These are phyloP conservation scores for Mus spretus DNA, from an alignment of 2,797 vertebrate genomes.

Conservation along the genomic window DNA sequence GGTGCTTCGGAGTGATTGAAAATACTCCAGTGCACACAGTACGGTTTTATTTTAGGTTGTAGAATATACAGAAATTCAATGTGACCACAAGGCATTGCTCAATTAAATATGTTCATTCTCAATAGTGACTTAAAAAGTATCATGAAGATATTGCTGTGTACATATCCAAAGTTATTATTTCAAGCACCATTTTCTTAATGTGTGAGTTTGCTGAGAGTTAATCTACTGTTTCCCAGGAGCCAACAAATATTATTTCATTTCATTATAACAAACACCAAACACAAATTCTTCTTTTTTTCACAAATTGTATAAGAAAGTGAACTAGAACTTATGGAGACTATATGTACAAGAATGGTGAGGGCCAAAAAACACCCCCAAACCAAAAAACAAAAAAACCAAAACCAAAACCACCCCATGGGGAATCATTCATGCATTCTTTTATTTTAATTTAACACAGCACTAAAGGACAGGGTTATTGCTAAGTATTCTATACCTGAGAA, in stretches of 20 bases:
- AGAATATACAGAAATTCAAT: constrained; percentile 74
- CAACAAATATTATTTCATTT: constrained; percentile 70
- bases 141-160: neutral
- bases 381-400: too few species aligned
- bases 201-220: constrained; percentile 57
- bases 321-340: constrained; percentile 45
- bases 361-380: too few species aligned
- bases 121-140: constrained; percentile 64
- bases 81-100: constrained; percentile 55
- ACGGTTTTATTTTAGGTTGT: constrained; percentile 73
- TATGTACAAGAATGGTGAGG: neutral
- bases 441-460: constrained; percentile 54
- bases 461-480: neutral
- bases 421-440: neutral
- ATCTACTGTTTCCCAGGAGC: constrained; percentile 51
- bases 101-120: constrained; percentile 66
- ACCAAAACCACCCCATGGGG: neutral
- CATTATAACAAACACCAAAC: constrained; percentile 53
- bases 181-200: constrained; percentile 61
- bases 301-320: constrained; percentile 63
- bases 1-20: constrained; percentile 69
- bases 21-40: constrained; percentile 64
- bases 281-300: too few species aligned
- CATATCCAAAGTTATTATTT: constrained; percentile 28
- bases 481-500: constrained; percentile 16